Conservation (phyloP, 2,797 vertebrate genomes). For the Alfaro cultratus region DNA sequence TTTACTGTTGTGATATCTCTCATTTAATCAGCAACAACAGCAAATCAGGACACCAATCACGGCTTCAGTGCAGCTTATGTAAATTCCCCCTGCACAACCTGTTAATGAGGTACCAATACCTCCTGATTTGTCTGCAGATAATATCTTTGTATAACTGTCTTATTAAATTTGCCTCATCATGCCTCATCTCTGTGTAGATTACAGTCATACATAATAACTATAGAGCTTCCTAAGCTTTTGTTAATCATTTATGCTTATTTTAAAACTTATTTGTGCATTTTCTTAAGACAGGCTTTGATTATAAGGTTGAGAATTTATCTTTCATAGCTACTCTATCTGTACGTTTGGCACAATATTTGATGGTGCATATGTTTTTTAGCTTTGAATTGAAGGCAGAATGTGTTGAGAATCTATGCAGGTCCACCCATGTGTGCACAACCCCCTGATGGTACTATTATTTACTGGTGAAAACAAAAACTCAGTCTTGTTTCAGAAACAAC, state of each 20-base stretch:
- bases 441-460: conserved; percentile 33
- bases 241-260: conserved; percentile 62
- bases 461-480: conserved; percentile 14
- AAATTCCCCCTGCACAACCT: conserved; percentile 19
- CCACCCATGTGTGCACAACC: conserved; percentile 30
- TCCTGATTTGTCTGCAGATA: conserved; percentile 28
- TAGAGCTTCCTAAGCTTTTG: conserved; percentile 51
- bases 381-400: conserved; percentile 31
- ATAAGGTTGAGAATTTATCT: conserved; percentile 25
- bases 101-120: conserved; percentile 33
- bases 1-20: conserved; percentile 35
- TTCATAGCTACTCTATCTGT: conserved; percentile 5
- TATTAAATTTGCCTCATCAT: conserved; percentile 21
- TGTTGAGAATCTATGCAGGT: conserved; percentile 39
- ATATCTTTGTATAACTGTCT: conserved; percentile 20
- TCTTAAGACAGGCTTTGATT: conserved; percentile 28
- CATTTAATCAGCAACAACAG: conserved; percentile 39
- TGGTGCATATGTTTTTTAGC: conserved; percentile 30
- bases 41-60: conserved; percentile 37
- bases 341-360: conserved; percentile 37
- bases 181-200: conserved; percentile 45
- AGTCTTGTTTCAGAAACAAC: conserved; percentile 15
- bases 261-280: conserved; percentile 40
- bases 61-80: conserved; percentile 16
- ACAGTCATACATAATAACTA: conserved; percentile 57